Conservation (phyloP, 2,888 invertebrate species). For the Drosophila peninsularis region DNA sequence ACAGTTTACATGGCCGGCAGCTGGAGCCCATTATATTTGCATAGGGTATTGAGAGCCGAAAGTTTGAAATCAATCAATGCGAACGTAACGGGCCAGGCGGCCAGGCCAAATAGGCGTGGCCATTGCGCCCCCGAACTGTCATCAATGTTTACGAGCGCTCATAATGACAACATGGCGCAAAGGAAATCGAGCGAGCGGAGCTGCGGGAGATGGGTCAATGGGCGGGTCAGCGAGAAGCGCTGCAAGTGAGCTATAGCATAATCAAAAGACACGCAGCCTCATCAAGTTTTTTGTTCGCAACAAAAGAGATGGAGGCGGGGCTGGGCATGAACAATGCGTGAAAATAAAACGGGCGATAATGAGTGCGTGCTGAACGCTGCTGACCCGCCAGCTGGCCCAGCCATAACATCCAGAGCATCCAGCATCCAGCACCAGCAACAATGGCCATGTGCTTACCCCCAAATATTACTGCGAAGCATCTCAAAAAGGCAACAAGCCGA, state of each 20-base stretch:
- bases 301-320: conserved; percentile 5
- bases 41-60: conserved; percentile 22
- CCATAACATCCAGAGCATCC: conserved; percentile 17
- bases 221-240: conserved; percentile 20
- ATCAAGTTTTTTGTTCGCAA: conserved; percentile 64
- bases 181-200: not conserved
- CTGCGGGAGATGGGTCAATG: not conserved
- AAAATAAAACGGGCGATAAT: conserved; percentile 70
- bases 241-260: conserved; percentile 61
- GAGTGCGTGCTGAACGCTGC: conserved; percentile 60
- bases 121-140: conserved; percentile 50
- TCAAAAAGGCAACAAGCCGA: conserved; percentile 72
- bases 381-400: conserved; percentile 53
- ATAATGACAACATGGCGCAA: conserved; percentile 61
- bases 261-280: conserved; percentile 73
- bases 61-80: conserved; percentile 47
- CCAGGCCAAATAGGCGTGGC: conserved; percentile 24
- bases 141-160: conserved; percentile 73
- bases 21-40: not conserved
- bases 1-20: not conserved
- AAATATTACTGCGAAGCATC: conserved; percentile 31
- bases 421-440: conserved; percentile 17
- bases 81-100: conserved; percentile 1
- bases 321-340: conserved; percentile 60
- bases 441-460: conserved; percentile 46